A percentile compares a stretch with the other conserved stretches of the same genome.
Conservation (phyloP, 2,113 vertebrate species). For the human region DNA sequence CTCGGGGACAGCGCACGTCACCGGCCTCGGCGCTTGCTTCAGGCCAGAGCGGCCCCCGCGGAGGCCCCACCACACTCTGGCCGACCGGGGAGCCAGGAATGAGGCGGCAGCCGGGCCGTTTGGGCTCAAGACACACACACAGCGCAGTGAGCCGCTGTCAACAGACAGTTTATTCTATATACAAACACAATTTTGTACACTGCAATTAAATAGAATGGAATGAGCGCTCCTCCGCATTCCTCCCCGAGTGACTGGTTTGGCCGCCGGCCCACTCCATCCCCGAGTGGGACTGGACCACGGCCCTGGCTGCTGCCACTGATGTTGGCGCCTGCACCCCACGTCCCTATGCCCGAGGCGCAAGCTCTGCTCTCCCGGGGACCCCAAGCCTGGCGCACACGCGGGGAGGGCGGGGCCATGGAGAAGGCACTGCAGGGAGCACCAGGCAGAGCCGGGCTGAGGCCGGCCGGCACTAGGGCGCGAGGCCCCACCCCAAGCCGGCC, state of each 20-base stretch:
- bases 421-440: slow-evolving; percentile 83
- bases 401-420: background rate
- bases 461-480: background rate
- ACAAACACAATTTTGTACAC: slow-evolving; percentile 88
- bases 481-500: rapidly evolving
- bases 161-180: slow-evolving; percentile 86
- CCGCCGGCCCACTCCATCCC: background rate
- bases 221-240: slow-evolving; percentile 71
- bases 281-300: background rate
- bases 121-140: rapidly evolving
- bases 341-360: background rate
- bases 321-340: background rate
- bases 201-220: slow-evolving; percentile 86
- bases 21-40: slow-evolving; percentile 33
- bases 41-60: slow-evolving; percentile 46
- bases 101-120: rapidly evolving
- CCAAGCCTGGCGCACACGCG: background rate
- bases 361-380: background rate
- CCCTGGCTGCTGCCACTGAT: background rate
- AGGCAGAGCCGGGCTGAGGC: background rate
- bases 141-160: background rate
- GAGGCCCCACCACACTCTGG: rapidly evolving
- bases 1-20: slow-evolving; percentile 71
- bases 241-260: slow-evolving; percentile 62
- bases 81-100: rapidly evolving